A percentile compares a stretch with the other conserved stretches of the same genome.
phyloP scores from a whole-genome alignment of 2,113 vertebrate genomes.

The Eptesicus fuscus region DNA sequence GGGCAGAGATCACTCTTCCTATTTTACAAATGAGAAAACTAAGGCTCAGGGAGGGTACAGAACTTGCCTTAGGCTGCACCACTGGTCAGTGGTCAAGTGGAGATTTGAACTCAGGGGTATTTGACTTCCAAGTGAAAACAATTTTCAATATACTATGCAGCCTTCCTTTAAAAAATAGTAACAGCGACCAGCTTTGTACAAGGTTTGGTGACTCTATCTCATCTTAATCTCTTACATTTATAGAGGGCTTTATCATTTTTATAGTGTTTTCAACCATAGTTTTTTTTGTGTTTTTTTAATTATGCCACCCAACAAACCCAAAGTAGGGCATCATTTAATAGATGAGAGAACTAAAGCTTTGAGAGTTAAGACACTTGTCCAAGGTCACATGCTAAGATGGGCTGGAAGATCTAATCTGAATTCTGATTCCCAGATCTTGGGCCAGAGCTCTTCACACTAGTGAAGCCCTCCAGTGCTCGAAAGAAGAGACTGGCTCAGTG shows the following conservation, averaged over 20 bases:
- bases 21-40: neutral
- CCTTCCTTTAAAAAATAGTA: neutral
- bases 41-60: neutral
- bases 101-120: neutral
- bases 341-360: neutral
- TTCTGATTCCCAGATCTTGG: neutral
- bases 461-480: neutral
- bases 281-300: neutral
- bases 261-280: neutral
- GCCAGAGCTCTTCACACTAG: neutral
- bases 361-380: neutral
- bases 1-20: neutral
- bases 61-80: neutral
- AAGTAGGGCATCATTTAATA: neutral
- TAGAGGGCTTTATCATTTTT: neutral
- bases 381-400: neutral
- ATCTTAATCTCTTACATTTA: slow-evolving; percentile 15
- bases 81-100: neutral
- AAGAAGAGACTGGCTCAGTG: neutral
- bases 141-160: neutral
- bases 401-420: neutral
- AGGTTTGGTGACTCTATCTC: neutral
- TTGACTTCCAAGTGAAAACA: neutral
- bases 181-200: neutral
- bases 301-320: neutral